phyloP scores from a whole-genome alignment of 2,797 vertebrate species.

The Melanotaenia boesemani region DNA sequence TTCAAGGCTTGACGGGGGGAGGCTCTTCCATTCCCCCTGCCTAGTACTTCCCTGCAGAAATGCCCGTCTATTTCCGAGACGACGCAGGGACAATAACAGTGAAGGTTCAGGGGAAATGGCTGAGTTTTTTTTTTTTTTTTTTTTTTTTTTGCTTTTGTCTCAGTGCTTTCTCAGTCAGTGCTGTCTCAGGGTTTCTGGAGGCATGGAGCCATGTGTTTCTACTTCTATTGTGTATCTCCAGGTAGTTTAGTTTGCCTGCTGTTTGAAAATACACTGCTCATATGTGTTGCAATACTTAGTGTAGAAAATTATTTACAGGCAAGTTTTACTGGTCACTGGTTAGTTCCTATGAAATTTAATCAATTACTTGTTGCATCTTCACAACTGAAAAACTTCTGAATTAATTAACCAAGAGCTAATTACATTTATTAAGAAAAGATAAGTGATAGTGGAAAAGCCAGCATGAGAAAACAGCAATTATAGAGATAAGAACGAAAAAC shows the following conservation, averaged over 20 bases:
- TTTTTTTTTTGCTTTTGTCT: conserved; percentile 40
- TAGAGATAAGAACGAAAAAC: too few relatives aligned
- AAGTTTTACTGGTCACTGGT: not conserved
- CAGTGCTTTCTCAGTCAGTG: conserved; percentile 30
- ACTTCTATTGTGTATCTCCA: conserved; percentile 49
- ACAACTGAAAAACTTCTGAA: conserved; percentile 13
- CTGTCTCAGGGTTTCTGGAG: conserved; percentile 41
- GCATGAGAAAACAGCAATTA: too few relatives aligned
- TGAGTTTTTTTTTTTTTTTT: conserved; percentile 32
- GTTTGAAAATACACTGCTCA: conserved; percentile 14
- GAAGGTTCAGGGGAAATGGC: conserved; percentile 37
- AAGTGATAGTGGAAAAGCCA: too few relatives aligned
- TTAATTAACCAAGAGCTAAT: not conserved
- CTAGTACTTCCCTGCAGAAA: conserved; percentile 41
- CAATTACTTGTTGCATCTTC: not conserved
- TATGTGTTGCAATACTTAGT: conserved; percentile 8
- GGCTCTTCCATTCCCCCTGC: conserved; percentile 10
- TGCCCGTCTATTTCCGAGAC: conserved; percentile 41
- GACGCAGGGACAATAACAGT: conserved; percentile 52
- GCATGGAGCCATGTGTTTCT: conserved; percentile 21
- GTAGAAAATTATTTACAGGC: conserved; percentile 13
- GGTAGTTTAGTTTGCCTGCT: conserved; percentile 43
- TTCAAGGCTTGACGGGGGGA: conserved; percentile 23
- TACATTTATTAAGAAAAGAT: not conserved
- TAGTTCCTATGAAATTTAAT: not conserved